phyloP scores from a whole-genome alignment of 1,140 invertebrate species.

The Drosophila lacertosa region DNA sequence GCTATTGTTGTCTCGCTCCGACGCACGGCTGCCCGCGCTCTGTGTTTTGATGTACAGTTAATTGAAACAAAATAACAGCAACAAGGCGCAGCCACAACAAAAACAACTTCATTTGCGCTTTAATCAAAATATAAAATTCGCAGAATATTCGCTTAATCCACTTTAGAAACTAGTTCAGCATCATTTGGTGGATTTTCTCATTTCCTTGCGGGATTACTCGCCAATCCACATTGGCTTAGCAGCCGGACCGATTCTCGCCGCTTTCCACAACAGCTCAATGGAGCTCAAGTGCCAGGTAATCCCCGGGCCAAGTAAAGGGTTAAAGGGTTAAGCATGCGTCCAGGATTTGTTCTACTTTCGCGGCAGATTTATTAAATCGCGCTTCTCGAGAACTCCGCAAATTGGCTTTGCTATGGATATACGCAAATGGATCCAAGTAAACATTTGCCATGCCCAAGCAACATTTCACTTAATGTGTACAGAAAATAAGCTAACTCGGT shows the following conservation, averaged over 20 bases:
- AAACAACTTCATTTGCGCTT: background rate
- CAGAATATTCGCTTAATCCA: constrained; percentile 36
- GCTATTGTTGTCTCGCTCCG: background rate
- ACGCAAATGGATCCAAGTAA: constrained; percentile 31
- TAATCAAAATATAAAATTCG: constrained; percentile 37
- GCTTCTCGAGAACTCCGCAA: constrained; percentile 41
- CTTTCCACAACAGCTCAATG: constrained; percentile 77
- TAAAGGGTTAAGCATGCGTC: constrained; percentile 59
- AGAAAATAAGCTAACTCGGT: background rate
- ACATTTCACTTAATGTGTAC: too few relatives aligned
- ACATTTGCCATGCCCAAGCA: constrained; percentile 12
- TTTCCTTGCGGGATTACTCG: constrained; percentile 47
- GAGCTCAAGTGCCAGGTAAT: constrained; percentile 76
- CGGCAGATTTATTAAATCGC: constrained; percentile 67
- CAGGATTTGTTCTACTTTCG: constrained; percentile 59
- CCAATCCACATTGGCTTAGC: constrained; percentile 52
- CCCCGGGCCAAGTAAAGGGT: constrained; percentile 50
- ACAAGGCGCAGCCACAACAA: constrained; percentile 39
- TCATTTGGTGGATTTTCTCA: constrained; percentile 25
- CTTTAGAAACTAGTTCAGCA: constrained; percentile 40
- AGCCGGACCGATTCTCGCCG: constrained; percentile 53
- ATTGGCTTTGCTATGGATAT: constrained; percentile 18
- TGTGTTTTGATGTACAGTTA: constrained; percentile 62
- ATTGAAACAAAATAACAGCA: constrained; percentile 56
- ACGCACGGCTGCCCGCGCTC: constrained; percentile 4